These are phyloP conservation scores for Crocallis elinguaria DNA, from an alignment of 2,888 invertebrate species.

Conservation along the genomic window DNA sequence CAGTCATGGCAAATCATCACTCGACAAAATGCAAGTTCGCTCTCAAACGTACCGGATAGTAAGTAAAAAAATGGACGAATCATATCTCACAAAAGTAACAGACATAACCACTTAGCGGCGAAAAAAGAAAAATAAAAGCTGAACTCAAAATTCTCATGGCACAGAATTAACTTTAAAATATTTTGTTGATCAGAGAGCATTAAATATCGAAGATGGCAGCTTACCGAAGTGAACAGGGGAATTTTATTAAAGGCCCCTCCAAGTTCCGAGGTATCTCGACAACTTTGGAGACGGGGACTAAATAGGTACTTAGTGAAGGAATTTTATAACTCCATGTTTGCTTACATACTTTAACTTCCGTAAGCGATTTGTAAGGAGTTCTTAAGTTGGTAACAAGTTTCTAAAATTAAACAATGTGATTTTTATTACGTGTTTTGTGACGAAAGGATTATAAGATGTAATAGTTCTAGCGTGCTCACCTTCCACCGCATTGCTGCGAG, in stretches of 20 bases:
- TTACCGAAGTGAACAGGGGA: slow-evolving; percentile 36
- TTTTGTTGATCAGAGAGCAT: slow-evolving; percentile 26
- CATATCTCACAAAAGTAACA: background rate
- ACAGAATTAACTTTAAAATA: slow-evolving; percentile 15
- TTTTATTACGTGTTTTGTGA: no score
- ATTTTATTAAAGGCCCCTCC: slow-evolving; percentile 65
- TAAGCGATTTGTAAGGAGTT: slow-evolving; percentile 26
- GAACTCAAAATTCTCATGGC: background rate
- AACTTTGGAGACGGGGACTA: slow-evolving; percentile 58
- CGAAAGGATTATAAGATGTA: no score
- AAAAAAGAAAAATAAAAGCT: background rate
- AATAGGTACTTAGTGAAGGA: slow-evolving; percentile 41
- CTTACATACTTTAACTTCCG: slow-evolving; percentile 39
- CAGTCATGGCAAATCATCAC: no score
- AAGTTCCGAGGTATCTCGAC: slow-evolving; percentile 63
- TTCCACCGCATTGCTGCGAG: no score
- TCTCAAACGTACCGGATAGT: no score
- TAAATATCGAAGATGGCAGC: slow-evolving; percentile 24
- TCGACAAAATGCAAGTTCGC: no score
- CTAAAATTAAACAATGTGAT: no score
- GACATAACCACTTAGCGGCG: slow-evolving; percentile 1
- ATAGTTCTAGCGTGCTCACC: no score
- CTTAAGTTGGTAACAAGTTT: no score
- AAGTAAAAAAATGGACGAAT: no score
- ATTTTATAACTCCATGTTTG: slow-evolving; percentile 51